Conservation (phyloP, 2,888 invertebrate species). For the Euspilapteryx auroguttella region DNA sequence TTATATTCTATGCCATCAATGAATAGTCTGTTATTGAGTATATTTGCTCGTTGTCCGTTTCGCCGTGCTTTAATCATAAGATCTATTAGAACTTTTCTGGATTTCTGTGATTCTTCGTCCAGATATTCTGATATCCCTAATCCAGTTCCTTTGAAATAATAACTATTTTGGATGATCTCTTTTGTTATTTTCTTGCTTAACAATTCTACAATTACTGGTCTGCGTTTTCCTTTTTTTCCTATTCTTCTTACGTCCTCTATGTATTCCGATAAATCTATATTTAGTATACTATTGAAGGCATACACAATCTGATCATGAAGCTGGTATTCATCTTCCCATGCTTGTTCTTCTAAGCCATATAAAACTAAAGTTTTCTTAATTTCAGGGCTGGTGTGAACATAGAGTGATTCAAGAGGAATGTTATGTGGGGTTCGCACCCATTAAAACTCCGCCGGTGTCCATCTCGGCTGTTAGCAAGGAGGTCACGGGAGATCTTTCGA, state of each 20-base stretch:
- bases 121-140: neutral
- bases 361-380: neutral
- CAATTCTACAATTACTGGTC: neutral
- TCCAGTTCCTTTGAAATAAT: neutral
- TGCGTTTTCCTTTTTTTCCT: conserved; percentile 1
- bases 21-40: neutral
- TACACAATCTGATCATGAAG: neutral
- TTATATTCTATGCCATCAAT: neutral
- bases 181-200: conserved; percentile 1
- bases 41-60: neutral
- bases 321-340: neutral
- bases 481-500: no score
- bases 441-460: no score
- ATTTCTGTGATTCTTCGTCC: neutral
- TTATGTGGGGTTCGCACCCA: no score
- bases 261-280: neutral
- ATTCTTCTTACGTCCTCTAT: conserved; percentile 1
- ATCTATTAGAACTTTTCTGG: neutral
- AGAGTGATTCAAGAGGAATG: no score
- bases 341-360: neutral
- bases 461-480: no score
- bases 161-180: neutral
- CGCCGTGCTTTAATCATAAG: neutral
- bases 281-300: neutral
- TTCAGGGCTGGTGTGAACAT: no score